phyloP scores from a whole-genome alignment of 2,113 vertebrate genomes.

The Isurus oxyrinchus region DNA sequence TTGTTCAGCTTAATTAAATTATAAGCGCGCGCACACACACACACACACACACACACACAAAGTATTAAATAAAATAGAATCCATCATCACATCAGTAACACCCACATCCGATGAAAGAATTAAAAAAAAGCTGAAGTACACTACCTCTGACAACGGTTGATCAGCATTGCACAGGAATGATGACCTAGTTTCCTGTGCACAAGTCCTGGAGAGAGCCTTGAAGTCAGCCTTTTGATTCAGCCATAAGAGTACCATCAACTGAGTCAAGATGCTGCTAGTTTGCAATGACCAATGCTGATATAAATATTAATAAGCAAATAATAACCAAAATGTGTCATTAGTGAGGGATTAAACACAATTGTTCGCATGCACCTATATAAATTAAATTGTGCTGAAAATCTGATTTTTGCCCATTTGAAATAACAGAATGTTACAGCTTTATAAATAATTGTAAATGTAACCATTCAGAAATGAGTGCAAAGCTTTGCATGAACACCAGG shows the following conservation, averaged over 20 bases:
- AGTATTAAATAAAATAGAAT: too few species aligned
- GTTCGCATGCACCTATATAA: not conserved
- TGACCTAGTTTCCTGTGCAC: not conserved
- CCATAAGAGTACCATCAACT: not conserved
- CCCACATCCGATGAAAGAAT: too few species aligned
- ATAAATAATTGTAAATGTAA: not conserved
- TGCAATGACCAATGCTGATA: not conserved
- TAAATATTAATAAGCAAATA: not conserved
- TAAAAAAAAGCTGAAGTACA: not conserved
- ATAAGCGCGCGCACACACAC: too few species aligned
- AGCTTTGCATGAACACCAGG: not conserved
- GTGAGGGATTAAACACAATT: not conserved
- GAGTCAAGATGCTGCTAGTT: not conserved
- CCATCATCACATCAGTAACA: too few species aligned
- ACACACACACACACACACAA: too few species aligned
- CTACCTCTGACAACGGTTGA: too few species aligned
- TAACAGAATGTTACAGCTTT: not conserved
- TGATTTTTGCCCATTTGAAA: not conserved
- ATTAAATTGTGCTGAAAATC: not conserved
- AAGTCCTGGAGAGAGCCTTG: not conserved
- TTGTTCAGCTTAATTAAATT: too few species aligned
- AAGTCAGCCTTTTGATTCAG: not conserved
- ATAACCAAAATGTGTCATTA: not conserved
- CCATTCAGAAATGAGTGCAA: not conserved
- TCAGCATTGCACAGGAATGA: not conserved